Evolutionary conservation across 2,888 invertebrate species (phyloP), one percentile per base, ranked within the genome.

Genomic region (Chrysolina americana): DNA sequence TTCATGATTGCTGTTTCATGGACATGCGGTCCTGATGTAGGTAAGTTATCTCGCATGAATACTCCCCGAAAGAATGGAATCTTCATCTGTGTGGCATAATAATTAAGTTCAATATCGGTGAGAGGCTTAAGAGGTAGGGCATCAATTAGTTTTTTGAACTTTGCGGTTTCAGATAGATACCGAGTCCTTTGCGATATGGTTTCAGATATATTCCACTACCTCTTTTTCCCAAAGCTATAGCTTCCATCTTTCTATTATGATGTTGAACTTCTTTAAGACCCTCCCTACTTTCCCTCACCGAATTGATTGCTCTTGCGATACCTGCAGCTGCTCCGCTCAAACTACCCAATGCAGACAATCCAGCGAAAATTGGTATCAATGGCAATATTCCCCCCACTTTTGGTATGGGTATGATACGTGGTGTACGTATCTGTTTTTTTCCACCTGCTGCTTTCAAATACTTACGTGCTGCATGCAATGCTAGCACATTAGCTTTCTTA

Each of bases 361-460:
- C 56, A 23, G 56, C 56, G 21, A 56, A 56, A 56, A 56, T 56
- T 10, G 56, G 13, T 10, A 23, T 56, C 21, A 56, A 21, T 56
- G 56, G 56, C 2, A 56, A 11, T 0, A 56, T 56, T 15, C 23
- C 19, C 21, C 56, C 23, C 0, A 56, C 15, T 21, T 23, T 56
- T 4, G 56, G 56, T 21, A 56, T 56, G 0, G 56, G 8, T 11
- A 56, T 56, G 21, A 21, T 56, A 2, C 23, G 56, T 0, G 19
- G 23, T 56, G 56, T 56, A 19, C 21, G 56, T 11, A 21, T 21
- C 11, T 21, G 21, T 48, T 56, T 56, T 21, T 23, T 23, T 23
- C 56, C 56, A 56, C 56, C 56, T 1, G 10, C 56, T 0, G 23
- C 56, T 56, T 56, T 56, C 0, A 56, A 21, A 21, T 56, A 23